These are phyloP conservation scores for Catamblyrhynchus diadema DNA, from an alignment of 2,797 vertebrate genomes.

Conservation along the genomic window DNA sequence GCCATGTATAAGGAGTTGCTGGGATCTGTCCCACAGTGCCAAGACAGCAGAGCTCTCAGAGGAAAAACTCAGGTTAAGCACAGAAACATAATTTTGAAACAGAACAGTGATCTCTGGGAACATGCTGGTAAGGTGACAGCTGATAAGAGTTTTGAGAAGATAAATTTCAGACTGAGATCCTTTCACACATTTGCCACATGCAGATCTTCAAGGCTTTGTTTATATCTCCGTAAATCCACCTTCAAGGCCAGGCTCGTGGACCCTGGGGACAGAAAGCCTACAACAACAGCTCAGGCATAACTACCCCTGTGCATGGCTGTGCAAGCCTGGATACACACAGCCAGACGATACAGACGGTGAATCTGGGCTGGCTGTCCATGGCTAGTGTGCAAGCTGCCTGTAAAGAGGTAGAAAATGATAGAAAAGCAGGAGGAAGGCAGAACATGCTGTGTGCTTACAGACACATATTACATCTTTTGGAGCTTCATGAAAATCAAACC, in stretches of 20 bases:
- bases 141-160: background rate
- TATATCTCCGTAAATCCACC: rapidly evolving
- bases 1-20: background rate
- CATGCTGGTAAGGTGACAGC: background rate
- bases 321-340: background rate
- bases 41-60: background rate
- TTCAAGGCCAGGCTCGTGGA: background rate
- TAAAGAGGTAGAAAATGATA: background rate
- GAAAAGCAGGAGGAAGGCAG: background rate
- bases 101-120: background rate
- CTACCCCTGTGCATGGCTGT: background rate
- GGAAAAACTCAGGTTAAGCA: background rate
- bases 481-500: background rate
- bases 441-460: background rate
- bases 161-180: background rate
- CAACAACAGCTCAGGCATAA: background rate
- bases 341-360: background rate
- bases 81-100: background rate
- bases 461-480: rapidly evolving
- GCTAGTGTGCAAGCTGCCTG: background rate
- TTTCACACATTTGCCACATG: background rate
- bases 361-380: background rate
- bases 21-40: background rate
- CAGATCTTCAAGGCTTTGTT: background rate
- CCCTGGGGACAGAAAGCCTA: background rate